These are phyloP conservation scores for Trididemnum nubilum DNA, from an alignment of 23 tunicate species.

Conservation along the genomic window DNA sequence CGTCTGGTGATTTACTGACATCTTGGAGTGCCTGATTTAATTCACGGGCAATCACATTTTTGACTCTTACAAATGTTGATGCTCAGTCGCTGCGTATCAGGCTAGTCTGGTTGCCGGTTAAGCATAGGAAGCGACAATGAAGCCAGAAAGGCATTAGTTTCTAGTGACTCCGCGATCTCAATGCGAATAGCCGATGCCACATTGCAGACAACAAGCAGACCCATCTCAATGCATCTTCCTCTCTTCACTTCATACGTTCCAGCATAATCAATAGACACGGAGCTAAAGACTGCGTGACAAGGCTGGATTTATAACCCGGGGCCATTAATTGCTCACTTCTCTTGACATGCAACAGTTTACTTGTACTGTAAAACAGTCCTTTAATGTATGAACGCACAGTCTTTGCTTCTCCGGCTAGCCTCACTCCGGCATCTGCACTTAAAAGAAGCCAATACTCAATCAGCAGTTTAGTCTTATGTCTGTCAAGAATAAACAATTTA, in stretches of 20 bases:
- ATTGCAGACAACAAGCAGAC: background rate
- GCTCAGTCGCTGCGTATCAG: background rate
- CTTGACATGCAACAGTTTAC: background rate
- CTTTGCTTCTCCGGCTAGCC: background rate
- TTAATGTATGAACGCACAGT: background rate
- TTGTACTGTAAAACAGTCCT: background rate
- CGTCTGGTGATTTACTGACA: background rate
- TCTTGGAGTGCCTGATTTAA: background rate
- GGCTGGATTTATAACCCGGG: background rate
- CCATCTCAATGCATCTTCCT: background rate
- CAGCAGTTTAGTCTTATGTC: background rate
- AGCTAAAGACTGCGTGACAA: background rate
- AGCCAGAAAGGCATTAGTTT: background rate
- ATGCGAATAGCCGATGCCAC: background rate
- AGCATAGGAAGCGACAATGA: background rate
- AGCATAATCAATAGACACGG: background rate
- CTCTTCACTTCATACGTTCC: slow-evolving; percentile 7
- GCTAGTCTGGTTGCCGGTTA: background rate
- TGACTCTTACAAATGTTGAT: background rate
- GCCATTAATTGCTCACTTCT: slow-evolving; percentile 15
- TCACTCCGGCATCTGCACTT: slow-evolving; percentile 1
- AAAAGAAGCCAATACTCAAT: slow-evolving; percentile 4
- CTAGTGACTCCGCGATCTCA: background rate
- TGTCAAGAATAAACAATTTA: background rate
- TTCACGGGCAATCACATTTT: background rate